These are phyloP conservation scores for Heliocidaris erythrogramma DNA, from an alignment of 35 echinoderm and acorn worm species.

Conservation along the genomic window DNA sequence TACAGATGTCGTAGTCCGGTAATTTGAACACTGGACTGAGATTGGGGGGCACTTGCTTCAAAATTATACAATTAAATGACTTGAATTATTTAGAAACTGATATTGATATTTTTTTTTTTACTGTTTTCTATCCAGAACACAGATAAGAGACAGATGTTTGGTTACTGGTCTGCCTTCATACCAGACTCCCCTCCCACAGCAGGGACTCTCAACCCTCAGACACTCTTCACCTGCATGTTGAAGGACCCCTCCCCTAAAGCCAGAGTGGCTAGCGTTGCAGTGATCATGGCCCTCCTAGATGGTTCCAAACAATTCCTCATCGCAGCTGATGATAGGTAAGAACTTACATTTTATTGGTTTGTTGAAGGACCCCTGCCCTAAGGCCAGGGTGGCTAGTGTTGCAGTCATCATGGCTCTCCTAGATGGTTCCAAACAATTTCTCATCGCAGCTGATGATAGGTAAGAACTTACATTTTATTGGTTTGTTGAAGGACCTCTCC, in stretches of 20 bases:
- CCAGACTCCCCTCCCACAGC: constrained; percentile 72
- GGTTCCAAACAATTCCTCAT: background rate
- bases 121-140: constrained; percentile 74
- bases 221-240: constrained; percentile 91
- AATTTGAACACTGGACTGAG: no score
- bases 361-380: background rate
- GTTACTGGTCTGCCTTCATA: constrained; percentile 95
- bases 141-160: constrained; percentile 89
- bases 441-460: background rate
- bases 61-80: background rate
- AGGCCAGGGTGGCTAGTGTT: background rate
- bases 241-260: constrained; percentile 60
- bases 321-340: background rate
- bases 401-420: background rate
- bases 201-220: constrained; percentile 53
- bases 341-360: no score
- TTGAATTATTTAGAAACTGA: background rate
- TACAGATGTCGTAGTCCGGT: no score
- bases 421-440: background rate
- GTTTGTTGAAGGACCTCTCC: no score
- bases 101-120: background rate
- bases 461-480: background rate
- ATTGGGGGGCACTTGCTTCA: background rate
- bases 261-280: background rate
- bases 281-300: background rate